phyloP scores from a whole-genome alignment of 1,140 invertebrate genomes.

The Magallana ariakensis region DNA sequence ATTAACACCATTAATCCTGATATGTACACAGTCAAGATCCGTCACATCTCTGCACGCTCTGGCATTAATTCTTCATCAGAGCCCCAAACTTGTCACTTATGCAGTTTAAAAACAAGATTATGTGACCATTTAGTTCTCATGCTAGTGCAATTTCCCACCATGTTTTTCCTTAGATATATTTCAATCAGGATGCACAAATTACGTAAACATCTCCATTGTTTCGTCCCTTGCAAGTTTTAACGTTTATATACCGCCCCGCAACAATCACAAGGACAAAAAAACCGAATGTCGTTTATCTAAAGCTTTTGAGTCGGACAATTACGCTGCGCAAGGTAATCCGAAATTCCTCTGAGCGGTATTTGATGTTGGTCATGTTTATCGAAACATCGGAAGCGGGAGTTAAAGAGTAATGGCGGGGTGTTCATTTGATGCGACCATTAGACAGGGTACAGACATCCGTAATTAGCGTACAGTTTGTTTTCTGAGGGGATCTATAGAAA shows the following conservation, averaged over 20 bases:
- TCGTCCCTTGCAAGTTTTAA: slow-evolving; percentile 9
- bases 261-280: neutral
- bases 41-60: neutral
- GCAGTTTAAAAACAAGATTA: neutral
- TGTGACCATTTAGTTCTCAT: neutral
- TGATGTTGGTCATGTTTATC: neutral
- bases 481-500: neutral
- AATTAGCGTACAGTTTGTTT: neutral
- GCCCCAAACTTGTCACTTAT: neutral
- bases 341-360: slow-evolving; percentile 15
- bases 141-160: neutral
- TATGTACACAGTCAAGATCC: neutral
- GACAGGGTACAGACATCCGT: neutral
- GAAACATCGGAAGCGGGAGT: neutral
- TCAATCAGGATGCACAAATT: neutral
- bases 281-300: neutral
- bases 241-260: neutral
- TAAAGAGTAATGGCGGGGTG: neutral
- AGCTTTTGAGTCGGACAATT: slow-evolving; percentile 3
- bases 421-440: neutral
- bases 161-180: neutral
- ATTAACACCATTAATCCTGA: too few species aligned
- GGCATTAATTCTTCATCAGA: neutral
- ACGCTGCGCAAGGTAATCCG: neutral
- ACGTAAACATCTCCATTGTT: neutral